These are phyloP conservation scores for Parochlus steinenii DNA, from an alignment of 2,888 invertebrate species.

Conservation along the genomic window DNA sequence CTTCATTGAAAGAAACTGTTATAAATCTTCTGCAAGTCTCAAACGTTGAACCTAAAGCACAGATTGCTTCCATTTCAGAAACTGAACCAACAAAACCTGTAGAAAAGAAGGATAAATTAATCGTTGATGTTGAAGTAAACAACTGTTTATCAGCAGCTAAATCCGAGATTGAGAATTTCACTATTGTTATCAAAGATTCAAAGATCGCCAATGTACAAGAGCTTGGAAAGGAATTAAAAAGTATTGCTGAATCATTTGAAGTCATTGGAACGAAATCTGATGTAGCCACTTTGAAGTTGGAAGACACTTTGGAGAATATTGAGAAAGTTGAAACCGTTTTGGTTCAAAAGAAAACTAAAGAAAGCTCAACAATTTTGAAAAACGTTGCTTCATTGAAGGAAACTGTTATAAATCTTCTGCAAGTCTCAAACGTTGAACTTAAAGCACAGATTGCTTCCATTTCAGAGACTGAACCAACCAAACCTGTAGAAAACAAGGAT, in stretches of 20 bases:
- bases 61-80: neutral
- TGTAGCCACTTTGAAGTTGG: slow-evolving; percentile 23
- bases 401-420: neutral
- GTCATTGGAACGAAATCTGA: slow-evolving; percentile 28
- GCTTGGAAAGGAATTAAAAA: slow-evolving; percentile 12
- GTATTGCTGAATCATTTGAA: no score
- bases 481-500: neutral
- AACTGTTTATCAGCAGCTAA: slow-evolving; percentile 23
- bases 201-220: slow-evolving; percentile 17
- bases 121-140: slow-evolving; percentile 22
- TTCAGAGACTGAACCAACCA: neutral
- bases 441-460: neutral
- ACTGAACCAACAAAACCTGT: neutral
- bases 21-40: neutral
- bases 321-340: slow-evolving; percentile 20
- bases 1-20: neutral
- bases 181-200: slow-evolving; percentile 17
- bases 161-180: slow-evolving; percentile 17
- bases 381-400: slow-evolving; percentile 3
- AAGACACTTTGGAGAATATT: slow-evolving; percentile 23
- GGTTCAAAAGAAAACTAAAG: neutral
- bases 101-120: neutral
- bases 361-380: neutral
- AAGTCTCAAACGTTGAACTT: neutral
- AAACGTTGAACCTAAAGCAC: neutral